phyloP scores from a whole-genome alignment of 2,797 vertebrate species.

The Aplochiton taeniatus region DNA sequence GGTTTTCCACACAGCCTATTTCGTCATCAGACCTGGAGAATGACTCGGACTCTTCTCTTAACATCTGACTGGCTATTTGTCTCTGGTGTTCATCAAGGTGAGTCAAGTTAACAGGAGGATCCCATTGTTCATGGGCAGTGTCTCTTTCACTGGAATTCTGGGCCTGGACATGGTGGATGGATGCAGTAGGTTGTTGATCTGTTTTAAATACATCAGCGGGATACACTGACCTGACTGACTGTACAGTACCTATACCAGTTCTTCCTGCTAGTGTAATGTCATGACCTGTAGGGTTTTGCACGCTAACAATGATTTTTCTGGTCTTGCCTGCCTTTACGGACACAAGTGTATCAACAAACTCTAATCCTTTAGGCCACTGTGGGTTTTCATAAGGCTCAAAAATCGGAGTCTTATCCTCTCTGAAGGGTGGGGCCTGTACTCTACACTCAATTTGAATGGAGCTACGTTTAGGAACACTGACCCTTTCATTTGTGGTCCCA shows the following conservation, averaged over 20 bases:
- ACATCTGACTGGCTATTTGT: not conserved
- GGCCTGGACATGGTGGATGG: not conserved
- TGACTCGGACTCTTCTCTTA: no score
- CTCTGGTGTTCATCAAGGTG: not conserved
- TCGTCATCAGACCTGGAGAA: not conserved
- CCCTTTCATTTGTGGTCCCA: not conserved
- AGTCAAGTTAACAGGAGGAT: not conserved
- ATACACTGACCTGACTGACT: not conserved
- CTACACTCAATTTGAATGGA: slow-evolving; percentile 9
- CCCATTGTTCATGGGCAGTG: not conserved
- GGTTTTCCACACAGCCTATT: not conserved
- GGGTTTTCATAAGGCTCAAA: slow-evolving; percentile 29
- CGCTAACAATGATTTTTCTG: no score
- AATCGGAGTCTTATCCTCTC: slow-evolving; percentile 21
- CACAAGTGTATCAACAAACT: no score
- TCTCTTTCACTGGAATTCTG: not conserved
- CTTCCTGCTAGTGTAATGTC: no score
- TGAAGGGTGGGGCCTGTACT: not conserved
- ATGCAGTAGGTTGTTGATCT: not conserved
- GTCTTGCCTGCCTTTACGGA: no score
- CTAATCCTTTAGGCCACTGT: slow-evolving; percentile 31
- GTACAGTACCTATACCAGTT: not conserved
- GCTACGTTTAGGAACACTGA: slow-evolving; percentile 7
- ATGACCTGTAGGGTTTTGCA: no score
- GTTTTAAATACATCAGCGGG: not conserved